Base-by-base conservation (phyloP, 2,113 vertebrate genomes). In the Falco punctatus region DNA sequence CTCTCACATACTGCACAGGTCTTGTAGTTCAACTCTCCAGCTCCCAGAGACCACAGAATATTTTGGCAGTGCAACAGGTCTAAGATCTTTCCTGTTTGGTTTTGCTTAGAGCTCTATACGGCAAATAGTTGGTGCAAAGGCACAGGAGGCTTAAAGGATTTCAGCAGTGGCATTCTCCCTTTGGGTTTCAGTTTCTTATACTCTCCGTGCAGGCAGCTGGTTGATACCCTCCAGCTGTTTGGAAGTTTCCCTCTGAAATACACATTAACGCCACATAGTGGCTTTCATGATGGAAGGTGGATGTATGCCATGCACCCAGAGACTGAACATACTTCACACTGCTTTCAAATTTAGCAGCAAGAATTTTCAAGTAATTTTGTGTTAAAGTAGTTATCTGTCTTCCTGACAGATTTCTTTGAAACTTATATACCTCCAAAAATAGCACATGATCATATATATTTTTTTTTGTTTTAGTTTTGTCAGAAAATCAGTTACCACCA, bases 71-170 rank as follows among this genome's bases (percentile, higher is more conserved):
- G 67, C 82, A 42, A 42, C 46, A 74, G 86, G 96, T 98, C 97
- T 98, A 59, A 96, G 96, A 96, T 92, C 96, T 95, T 97, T 98
- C 97, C 98, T 98, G 97, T 97, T 96, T 96, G 96, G 93, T 96
- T 98, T 96, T 89, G 92, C 72, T 95, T 61, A 90, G 91, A 94
- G 69, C 74, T 94, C 78, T 86, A 20, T 77, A 94, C 84, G 94
- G 80, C 51, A 94, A 95, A 93, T 24, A 86, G 32, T 8, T 90
- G 81, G 93, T 97, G 65, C 38, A 96, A 89, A 96, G 94, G 88
- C 86, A 73, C 21, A 84, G 72, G 64, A 85, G 48, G 85, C 35
- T 77, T 82, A n/a, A 81, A 90, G 54, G 73, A 69, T 85, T 96
- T 95, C 86, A 90, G 78, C 23, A 59, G 15, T 24, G 32, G 42